Percentiles rank a stretch among this genome's conserved stretches.
Conservation (phyloP, 30 jellyfish, hydroid and myxozoan genomes). For the Aurelia coerulea region DNA sequence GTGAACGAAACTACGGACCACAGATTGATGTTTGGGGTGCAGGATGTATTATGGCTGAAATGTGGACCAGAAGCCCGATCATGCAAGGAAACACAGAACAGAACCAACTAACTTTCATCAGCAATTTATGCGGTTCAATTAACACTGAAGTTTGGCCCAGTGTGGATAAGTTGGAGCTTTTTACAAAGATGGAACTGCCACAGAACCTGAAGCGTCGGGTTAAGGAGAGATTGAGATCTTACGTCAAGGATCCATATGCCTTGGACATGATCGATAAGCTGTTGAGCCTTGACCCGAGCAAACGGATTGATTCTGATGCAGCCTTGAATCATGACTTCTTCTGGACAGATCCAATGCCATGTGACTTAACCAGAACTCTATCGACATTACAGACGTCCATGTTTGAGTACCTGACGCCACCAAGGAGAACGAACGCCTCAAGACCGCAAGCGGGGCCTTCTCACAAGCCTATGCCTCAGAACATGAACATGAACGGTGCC, state of each 20-base stretch:
- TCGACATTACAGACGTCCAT: conserved; percentile 88
- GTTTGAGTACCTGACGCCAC: conserved; percentile 95
- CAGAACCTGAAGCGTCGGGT: conserved; percentile 83
- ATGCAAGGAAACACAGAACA: conserved; percentile 98
- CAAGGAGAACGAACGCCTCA: conserved; percentile 79
- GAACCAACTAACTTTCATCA: conserved; percentile 84
- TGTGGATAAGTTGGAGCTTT: conserved; percentile 89
- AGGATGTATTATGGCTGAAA: conserved; percentile 99
- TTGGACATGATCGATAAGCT: conserved; percentile 91
- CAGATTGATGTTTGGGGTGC: conserved; percentile 99
- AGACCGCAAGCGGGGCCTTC: conserved; percentile 77
- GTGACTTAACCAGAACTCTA: conserved; percentile 86
- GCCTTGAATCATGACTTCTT: conserved; percentile 98
- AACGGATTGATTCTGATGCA: conserved; percentile 94
- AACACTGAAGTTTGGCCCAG: conserved; percentile 91
- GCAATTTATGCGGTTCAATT: conserved; percentile 94
- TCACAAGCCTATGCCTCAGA: conserved; percentile 80
- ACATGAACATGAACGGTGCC: conserved; percentile 90
- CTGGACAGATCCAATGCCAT: conserved; percentile 99
- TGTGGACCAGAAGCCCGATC: conserved; percentile 98
- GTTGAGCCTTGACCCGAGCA: conserved; percentile 88
- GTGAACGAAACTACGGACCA: conserved; percentile 98
- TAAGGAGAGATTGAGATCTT: conserved; percentile 80
- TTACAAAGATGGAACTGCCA: conserved; percentile 84
- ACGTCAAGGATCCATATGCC: conserved; percentile 89